phyloP scores from a whole-genome alignment of 2,797 vertebrate genomes.

The Hydrolagus colliei region DNA sequence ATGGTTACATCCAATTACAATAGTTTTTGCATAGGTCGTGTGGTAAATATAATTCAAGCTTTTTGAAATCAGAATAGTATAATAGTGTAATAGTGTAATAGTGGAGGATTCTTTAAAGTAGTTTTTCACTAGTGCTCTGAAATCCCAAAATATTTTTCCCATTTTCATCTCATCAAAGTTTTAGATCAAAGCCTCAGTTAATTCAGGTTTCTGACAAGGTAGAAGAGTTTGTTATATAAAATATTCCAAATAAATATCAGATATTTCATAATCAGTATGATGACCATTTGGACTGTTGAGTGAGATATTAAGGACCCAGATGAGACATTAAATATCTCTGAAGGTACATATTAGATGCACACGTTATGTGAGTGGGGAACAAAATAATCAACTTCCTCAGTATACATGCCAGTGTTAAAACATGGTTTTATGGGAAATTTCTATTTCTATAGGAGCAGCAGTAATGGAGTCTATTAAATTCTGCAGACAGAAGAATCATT shows the following conservation, averaged over 20 bases:
- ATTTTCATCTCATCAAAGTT: not conserved
- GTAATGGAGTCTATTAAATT: constrained; percentile 14
- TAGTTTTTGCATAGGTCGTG: not conserved
- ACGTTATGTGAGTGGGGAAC: not conserved
- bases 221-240: not conserved
- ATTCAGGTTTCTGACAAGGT: not conserved
- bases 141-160: not conserved
- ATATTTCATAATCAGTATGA: not conserved
- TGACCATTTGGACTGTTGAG: not conserved
- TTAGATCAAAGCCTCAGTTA: not conserved
- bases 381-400: not conserved
- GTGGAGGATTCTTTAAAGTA: not conserved
- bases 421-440: not conserved
- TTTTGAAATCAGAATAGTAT: too few relatives aligned
- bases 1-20: not conserved
- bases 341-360: too few relatives aligned
- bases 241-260: not conserved
- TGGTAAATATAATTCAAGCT: not conserved
- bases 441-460: not conserved
- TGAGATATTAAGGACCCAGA: not conserved
- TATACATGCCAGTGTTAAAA: not conserved
- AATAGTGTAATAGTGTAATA: too few relatives aligned
- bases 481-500: not conserved
- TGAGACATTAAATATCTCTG: not conserved
- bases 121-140: not conserved